Evolutionary conservation across 2,113 vertebrate genomes (phyloP).

Genomic region (Cyanistes caeruleus): DNA sequence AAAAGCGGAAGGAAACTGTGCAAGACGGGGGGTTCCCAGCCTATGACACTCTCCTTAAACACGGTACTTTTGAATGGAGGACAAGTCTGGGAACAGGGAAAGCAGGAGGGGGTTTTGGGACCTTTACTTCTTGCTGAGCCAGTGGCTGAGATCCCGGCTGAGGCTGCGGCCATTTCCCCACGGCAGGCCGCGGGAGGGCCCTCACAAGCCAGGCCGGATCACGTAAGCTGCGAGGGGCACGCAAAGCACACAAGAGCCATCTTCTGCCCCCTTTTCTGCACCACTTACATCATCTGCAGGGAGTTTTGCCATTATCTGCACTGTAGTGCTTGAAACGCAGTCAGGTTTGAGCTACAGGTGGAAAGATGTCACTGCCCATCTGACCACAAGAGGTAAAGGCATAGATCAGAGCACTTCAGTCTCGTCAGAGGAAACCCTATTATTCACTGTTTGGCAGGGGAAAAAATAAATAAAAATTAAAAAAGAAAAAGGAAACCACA

Average conservation of each 20-base stretch:
- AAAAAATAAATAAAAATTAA: too few relatives aligned
- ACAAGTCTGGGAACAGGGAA: slow-evolving; percentile 35
- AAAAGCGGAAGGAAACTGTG: slow-evolving; percentile 60
- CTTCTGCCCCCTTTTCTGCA: not conserved
- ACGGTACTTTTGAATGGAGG: slow-evolving; percentile 46
- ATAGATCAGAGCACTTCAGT: not conserved
- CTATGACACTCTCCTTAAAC: not conserved
- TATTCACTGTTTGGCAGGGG: not conserved
- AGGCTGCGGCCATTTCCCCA: not conserved
- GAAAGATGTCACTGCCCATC: not conserved
- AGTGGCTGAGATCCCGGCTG: not conserved
- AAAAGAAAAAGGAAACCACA: not conserved
- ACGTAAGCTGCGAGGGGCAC: not conserved
- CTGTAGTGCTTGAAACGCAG: not conserved
- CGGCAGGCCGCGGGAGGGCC: accelerated
- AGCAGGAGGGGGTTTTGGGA: not conserved
- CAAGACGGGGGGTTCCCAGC: slow-evolving; percentile 47
- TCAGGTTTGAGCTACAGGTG: not conserved
- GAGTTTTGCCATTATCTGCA: not conserved
- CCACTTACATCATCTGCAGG: too few relatives aligned
- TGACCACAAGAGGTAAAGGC: not conserved
- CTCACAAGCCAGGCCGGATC: accelerated
- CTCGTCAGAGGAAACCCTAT: not conserved
- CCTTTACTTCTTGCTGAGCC: not conserved
- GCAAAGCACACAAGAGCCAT: accelerated